These are phyloP conservation scores for Lagodon rhomboides DNA, from an alignment of 2,797 vertebrate species.

Conservation along the genomic window DNA sequence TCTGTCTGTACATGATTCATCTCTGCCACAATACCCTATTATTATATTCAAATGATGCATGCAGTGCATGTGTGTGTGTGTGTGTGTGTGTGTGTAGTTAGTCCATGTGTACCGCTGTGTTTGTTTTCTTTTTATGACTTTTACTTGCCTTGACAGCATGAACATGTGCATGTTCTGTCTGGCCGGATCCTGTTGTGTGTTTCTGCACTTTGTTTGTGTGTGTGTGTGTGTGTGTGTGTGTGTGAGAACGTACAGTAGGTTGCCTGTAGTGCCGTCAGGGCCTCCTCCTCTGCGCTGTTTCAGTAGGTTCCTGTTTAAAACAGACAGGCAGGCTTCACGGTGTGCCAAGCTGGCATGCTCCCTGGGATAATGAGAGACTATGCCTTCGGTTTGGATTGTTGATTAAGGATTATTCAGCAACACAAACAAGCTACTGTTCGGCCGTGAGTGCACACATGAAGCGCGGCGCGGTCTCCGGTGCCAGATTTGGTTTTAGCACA, in stretches of 20 bases:
- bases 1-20: slow-evolving; percentile 63
- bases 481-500: slow-evolving; percentile 36
- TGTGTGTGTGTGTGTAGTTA: slow-evolving; percentile 13
- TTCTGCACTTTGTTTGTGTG: slow-evolving; percentile 30
- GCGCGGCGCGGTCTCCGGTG: slow-evolving; percentile 19
- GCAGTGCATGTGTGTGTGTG: slow-evolving; percentile 32
- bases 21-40: slow-evolving; percentile 68
- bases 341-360: slow-evolving; percentile 76
- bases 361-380: slow-evolving; percentile 77
- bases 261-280: slow-evolving; percentile 31
- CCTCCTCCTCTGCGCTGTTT: slow-evolving; percentile 51
- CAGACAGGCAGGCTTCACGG: slow-evolving; percentile 60
- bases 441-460: slow-evolving; percentile 60
- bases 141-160: slow-evolving; percentile 50
- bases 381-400: slow-evolving; percentile 80
- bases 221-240: background rate
- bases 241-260: background rate
- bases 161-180: slow-evolving; percentile 35
- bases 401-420: slow-evolving; percentile 84
- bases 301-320: slow-evolving; percentile 65
- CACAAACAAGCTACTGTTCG: slow-evolving; percentile 85
- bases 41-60: slow-evolving; percentile 82
- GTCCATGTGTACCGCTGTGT: slow-evolving; percentile 45
- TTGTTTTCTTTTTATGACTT: slow-evolving; percentile 52
- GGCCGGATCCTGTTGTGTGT: slow-evolving; percentile 28